Evolutionary conservation across 2,888 invertebrate genomes (phyloP), one percentile per base, ranked within the genome.

Genomic region (Diplolepis rosae): DNA sequence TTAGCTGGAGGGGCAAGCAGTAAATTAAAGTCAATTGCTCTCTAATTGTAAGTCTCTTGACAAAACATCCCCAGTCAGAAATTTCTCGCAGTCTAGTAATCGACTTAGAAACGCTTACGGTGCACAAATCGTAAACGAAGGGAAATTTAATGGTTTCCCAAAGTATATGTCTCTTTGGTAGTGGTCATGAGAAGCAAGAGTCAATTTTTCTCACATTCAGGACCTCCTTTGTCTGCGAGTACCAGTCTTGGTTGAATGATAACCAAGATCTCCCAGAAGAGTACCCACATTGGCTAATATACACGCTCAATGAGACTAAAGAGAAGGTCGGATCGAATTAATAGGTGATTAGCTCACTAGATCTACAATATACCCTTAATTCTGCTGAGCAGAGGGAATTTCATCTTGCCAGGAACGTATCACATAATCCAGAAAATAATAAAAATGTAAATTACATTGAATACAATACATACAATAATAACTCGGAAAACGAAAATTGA

Each of bases 291-390:
- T 73, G 50, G 45, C 39, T 67, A 71, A 67, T 56, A 50, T 73
- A 66, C 54, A 72, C 70, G 74, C 75, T 79, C 78, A 79, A 77
- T 75, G 52, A 72, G 70, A 73, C 65, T 72, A 74, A 69, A 71
- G 74, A 72, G 66, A 71, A 65, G 77, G 72, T 51, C 75, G 71
- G 73, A 69, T 76, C 73, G 76, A 79, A 84, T 83, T 78, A 83
- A 82, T 82, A 79, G 83, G 81, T 83, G 82, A 86, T 85, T 86
- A 86, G 83, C 75, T 78, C 79, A 76, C 77, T 79, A 65, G 74
- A 79, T 82, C n/a, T n/a, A 76, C 77, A 75, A 76, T 80, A 82
- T 81, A 80, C 82, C 82, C 82, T 54, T 75, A 27, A 69, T 74
- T 77, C 76, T 71, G 79, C 79, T 72, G 79, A 80, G 68, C 75